Percentiles rank a stretch among this genome's conserved stretches.
These are phyloP conservation scores for Silurus meridionalis DNA, from an alignment of 2,113 vertebrate species.

Conservation along the genomic window DNA sequence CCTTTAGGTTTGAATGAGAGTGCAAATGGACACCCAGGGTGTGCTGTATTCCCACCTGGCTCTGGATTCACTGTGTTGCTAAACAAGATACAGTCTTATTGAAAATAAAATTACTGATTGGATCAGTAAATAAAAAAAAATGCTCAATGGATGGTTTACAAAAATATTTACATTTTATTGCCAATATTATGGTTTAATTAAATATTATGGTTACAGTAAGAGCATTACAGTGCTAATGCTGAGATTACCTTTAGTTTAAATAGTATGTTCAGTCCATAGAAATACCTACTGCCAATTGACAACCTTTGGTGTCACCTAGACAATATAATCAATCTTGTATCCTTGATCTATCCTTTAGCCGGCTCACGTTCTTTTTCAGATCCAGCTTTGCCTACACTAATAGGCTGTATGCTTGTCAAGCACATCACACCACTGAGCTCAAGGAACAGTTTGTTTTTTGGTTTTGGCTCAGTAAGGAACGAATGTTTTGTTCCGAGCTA, in stretches of 20 bases:
- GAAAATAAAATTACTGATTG: no score
- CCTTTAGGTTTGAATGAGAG: background rate
- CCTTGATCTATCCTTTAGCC: background rate
- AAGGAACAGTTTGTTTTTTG: constrained; percentile 30
- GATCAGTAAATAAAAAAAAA: background rate
- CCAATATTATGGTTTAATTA: background rate
- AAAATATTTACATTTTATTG: background rate
- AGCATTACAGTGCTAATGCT: background rate
- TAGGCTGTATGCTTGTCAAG: constrained; percentile 26
- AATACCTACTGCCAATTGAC: background rate
- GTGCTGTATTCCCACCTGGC: background rate
- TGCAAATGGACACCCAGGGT: background rate
- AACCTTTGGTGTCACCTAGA: background rate
- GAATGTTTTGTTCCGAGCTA: constrained; percentile 28
- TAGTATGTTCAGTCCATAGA: background rate
- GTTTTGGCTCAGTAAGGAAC: constrained; percentile 40
- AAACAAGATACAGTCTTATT: background rate
- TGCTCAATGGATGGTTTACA: background rate
- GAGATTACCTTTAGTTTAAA: background rate
- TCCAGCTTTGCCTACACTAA: constrained; percentile 11
- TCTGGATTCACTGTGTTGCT: background rate
- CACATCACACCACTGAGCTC: constrained; percentile 30
- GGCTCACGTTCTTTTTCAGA: background rate
- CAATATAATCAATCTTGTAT: background rate
- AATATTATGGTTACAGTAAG: background rate